Percentiles rank a stretch among this genome's conserved stretches.
These are phyloP conservation scores for Spisula solida DNA, from an alignment of 2,888 invertebrate species.

Conservation along the genomic window DNA sequence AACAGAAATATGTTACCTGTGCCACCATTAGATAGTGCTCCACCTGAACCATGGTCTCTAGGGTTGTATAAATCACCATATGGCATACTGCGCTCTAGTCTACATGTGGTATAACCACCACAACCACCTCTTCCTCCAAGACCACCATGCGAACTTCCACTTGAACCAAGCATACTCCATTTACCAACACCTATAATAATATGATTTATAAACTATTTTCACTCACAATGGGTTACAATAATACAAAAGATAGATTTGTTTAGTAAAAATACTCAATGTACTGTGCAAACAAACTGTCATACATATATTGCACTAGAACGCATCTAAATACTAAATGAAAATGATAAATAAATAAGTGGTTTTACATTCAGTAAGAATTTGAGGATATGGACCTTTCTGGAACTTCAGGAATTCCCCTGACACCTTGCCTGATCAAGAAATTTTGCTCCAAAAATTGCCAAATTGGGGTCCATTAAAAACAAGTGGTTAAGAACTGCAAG, in stretches of 20 bases:
- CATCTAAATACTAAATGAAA: no score
- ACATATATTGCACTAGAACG: no score
- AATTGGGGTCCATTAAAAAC: no score
- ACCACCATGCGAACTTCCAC: constrained; percentile 81
- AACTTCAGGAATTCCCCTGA: no score
- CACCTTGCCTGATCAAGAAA: no score
- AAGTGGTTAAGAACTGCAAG: no score
- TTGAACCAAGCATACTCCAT: constrained; percentile 72
- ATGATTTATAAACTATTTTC: background rate
- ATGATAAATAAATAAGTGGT: no score
- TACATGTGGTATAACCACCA: constrained; percentile 75
- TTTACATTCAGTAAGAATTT: no score
- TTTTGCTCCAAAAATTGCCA: no score
- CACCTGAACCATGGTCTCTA: constrained; percentile 78
- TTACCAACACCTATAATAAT: constrained; percentile 71
- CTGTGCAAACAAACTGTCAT: no score
- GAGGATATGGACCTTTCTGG: no score
- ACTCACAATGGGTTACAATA: background rate
- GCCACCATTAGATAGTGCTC: constrained; percentile 72
- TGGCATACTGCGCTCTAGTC: constrained; percentile 73
- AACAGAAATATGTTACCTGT: constrained; percentile 76
- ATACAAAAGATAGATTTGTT: background rate
- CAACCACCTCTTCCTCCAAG: constrained; percentile 80
- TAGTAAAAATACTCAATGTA: no score
- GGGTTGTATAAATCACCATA: constrained; percentile 79